Base-by-base conservation (phyloP, 2,113 vertebrate genomes). In the Orthonyx spaldingii region DNA sequence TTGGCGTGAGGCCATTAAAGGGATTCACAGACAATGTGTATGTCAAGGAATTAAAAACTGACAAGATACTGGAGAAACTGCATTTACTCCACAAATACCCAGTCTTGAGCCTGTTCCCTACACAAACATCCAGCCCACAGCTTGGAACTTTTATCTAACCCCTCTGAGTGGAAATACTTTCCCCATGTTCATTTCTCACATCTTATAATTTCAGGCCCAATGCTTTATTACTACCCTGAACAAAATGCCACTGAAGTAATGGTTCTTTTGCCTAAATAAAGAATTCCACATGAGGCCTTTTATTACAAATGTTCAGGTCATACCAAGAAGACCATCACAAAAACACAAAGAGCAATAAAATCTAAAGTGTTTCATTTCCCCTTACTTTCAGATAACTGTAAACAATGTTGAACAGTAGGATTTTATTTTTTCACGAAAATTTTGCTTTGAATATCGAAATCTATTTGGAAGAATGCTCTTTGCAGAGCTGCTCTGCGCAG, bases 301-400 rank as follows among this genome's bases (percentile, higher is more conserved):
- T 90, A 95, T 80, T 89, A 49, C 83, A 87, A 89, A 56, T 1
- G 17, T 57, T 89, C 77, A 55, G 76, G 77, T 96, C 88, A 65
- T 90, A 96, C 69, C 60, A 91, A 64, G 53, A 84, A 82, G 80
- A 92, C 57, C 61, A 93, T 93, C 93, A 95, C 93, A 92, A 77
- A 96, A 94, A 92, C 69, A 89, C 32, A 61, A 39, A 96, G 42
- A 69, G 86, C 72, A 95, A 94, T 97, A 95, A 97, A 97, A 93
- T 71, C 26, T 60, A 3, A 93, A 94, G 96, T 97, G 96, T 96
- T 96, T 96, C 96, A 96, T 96, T 96, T 95, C 96, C 96, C 92
- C 42, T 87, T 61, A 49, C 93, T 93, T 96, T 78, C 92, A 96
- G 94, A 91, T 95, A 96, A 93, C 74, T 87, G 69, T 94, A 96